Evolutionary conservation across 2,888 invertebrate genomes (phyloP), one percentile per base, ranked within the genome.

Genomic region (Stenodema calcarata): DNA sequence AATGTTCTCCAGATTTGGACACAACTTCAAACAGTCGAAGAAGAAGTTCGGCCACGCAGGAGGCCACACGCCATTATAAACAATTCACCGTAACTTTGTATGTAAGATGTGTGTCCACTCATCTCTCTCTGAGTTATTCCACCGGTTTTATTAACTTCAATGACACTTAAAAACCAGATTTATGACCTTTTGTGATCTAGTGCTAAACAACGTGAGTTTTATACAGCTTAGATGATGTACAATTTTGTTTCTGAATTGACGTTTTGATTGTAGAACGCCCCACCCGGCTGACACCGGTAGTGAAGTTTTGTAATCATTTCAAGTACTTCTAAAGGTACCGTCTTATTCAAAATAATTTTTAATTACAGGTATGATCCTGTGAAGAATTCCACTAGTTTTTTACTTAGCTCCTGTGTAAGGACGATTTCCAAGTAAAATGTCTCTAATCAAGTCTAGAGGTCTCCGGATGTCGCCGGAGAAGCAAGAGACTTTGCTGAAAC

Each of bases 401-500:
- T 62, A 23, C 23, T 1, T 23, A 35, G 35, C 35, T 62, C 12
- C 62, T 12, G 62, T 62, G 23, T 7, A 23, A 23, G 23, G 27
- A 11, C 27, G 23, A 23, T 9, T 11, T 62, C 12, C 0, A 28
- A 12, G 44, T 0, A 69, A 83, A 69, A 83, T 83, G 83, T 78
- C 86, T 16, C n/a, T 88, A 27, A 70, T 89, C 28, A 89, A 89
- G 78, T 87, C 88, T 23, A 82, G 88, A 73, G 88, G 88, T 44
- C 87, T 92, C 88, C 91, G 91, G 73, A 91, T 93, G 91, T 93
- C 94, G 73, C 92, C 94, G 86, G 95, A 96, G 89, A 96, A 96
- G 90, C 96, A 96, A 91, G 96, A 96, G 91, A 96, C 96, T 50
- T 92, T 97, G 86, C 91, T 97, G 75, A 97, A 97, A 91, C 92